Evolutionary conservation across 2,797 vertebrate genomes (phyloP).

Genomic region (Gadopsis bispinosus): DNA sequence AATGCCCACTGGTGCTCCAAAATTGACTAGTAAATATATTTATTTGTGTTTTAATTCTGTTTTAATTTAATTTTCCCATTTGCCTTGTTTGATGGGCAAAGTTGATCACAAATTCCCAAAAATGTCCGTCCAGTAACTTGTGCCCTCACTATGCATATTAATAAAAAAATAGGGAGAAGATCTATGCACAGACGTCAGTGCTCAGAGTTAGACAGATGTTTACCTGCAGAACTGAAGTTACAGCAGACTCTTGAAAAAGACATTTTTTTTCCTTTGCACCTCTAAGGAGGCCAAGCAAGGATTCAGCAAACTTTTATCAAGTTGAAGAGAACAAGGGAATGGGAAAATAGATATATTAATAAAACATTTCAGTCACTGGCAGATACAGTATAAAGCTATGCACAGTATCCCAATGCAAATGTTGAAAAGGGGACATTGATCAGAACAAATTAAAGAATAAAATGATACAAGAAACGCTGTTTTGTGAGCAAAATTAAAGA

Average conservation of each 20-base stretch:
- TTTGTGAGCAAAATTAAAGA: neutral
- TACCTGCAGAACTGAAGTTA: neutral
- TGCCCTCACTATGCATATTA: neutral
- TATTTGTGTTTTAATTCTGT: neutral
- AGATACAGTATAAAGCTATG: no score
- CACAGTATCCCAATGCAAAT: neutral
- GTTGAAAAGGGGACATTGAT: neutral
- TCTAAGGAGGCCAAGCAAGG: conserved; percentile 6
- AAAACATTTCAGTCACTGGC: neutral
- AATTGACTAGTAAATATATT: neutral
- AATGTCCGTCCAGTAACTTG: neutral
- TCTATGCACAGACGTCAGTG: neutral
- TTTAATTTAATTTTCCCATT: neutral
- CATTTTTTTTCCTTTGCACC: neutral
- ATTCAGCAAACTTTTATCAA: neutral
- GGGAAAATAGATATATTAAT: neutral
- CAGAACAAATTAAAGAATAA: neutral
- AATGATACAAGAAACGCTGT: neutral
- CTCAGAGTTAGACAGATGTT: neutral
- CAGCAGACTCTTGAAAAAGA: neutral
- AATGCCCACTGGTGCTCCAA: neutral
- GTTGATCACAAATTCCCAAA: no score
- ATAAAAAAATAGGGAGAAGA: neutral
- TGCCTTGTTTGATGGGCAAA: neutral
- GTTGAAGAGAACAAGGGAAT: neutral